A percentile compares a stretch with the other conserved stretches of the same genome.
Evolutionary conservation across 1,140 invertebrate genomes (phyloP).

Genomic region (Heliconius melpomene): DNA sequence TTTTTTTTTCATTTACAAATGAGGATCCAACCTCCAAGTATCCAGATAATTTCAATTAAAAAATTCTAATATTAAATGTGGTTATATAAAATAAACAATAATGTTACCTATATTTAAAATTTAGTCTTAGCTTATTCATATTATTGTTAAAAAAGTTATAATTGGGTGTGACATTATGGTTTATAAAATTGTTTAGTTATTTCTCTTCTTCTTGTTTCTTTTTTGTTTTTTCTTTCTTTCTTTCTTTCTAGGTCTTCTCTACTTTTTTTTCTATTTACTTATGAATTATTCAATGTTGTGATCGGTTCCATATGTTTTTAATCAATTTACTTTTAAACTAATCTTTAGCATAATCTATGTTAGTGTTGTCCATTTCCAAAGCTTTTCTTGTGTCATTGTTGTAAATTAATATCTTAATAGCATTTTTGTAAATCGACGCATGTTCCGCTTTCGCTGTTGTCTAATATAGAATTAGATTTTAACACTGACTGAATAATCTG

Average conservation of each 20-base stretch:
- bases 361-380: not conserved
- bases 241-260: not conserved
- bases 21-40: slow-evolving; percentile 75
- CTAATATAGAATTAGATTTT: slow-evolving; percentile 2
- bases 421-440: not conserved
- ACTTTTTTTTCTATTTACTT: not conserved
- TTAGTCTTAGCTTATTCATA: too few species aligned
- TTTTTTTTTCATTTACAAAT: not conserved
- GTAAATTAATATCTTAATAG: not conserved
- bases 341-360: not conserved
- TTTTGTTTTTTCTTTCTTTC: not conserved
- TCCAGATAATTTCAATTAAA: slow-evolving; percentile 29
- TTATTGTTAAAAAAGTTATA: too few species aligned
- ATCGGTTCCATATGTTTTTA: not conserved
- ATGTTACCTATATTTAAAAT: not conserved
- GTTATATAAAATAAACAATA: not conserved
- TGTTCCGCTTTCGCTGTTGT: slow-evolving; percentile 2
- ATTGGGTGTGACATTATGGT: not conserved
- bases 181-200: not conserved
- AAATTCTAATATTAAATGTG: too few species aligned
- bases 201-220: not conserved
- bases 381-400: not conserved
- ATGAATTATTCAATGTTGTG: not conserved
- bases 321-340: not conserved
- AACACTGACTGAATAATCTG: not conserved